Conservation (phyloP, 2,888 invertebrate species). For the Nemotelus pantherinus region DNA sequence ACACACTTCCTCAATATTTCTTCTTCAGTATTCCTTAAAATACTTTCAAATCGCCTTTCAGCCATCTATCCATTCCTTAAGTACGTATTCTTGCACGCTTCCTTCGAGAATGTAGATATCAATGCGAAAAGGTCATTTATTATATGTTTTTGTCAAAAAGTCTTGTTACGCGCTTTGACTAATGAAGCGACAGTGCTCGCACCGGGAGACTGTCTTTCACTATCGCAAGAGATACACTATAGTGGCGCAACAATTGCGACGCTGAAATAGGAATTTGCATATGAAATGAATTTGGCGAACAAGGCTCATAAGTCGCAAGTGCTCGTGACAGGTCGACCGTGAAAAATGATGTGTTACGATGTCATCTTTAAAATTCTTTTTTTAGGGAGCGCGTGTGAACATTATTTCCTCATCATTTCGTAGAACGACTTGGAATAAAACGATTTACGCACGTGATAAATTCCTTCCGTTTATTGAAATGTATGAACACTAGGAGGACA, state of each 20-base stretch:
- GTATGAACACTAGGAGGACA: not conserved
- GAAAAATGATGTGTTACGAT: slow-evolving; percentile 43
- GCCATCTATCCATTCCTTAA: not conserved
- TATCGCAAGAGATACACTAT: not conserved
- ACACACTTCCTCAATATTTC: slow-evolving; percentile 37
- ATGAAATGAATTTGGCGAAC: slow-evolving; percentile 34
- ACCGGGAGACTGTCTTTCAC: not conserved
- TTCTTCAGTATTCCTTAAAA: slow-evolving; percentile 33
- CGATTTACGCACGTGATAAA: slow-evolving; percentile 36
- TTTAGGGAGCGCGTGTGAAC: slow-evolving; percentile 18
- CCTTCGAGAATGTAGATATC: not conserved
- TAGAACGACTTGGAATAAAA: slow-evolving; percentile 12
- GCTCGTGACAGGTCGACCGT: slow-evolving; percentile 40
- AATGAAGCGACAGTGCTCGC: slow-evolving; percentile 22
- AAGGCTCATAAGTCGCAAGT: slow-evolving; percentile 31
- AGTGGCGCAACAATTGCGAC: slow-evolving; percentile 16
- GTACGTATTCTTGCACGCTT: not conserved
- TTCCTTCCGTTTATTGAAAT: slow-evolving; percentile 11
- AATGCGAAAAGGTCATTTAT: slow-evolving; percentile 34
- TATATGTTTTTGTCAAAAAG: slow-evolving; percentile 32
- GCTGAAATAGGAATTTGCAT: slow-evolving; percentile 29
- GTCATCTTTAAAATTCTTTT: slow-evolving; percentile 32
- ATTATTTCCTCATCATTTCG: slow-evolving; percentile 38
- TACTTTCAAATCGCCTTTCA: slow-evolving; percentile 23
- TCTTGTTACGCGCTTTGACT: slow-evolving; percentile 21